A percentile compares a stretch with the other conserved stretches of the same genome.
phyloP scores from a whole-genome alignment of 2,797 vertebrate species.

The Anomalospiza imberbis region DNA sequence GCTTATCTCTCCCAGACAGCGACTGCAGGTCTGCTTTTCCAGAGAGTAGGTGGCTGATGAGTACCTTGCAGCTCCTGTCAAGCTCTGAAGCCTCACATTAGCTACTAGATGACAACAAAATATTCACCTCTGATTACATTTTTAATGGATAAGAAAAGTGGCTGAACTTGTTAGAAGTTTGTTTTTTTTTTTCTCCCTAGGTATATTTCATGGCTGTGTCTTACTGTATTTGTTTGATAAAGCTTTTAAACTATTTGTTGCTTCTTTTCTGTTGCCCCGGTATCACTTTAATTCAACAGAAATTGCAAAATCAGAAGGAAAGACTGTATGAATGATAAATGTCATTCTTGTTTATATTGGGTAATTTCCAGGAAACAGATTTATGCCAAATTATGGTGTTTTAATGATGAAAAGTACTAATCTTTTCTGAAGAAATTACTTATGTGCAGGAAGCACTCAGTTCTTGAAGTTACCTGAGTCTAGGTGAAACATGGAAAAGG shows the following conservation, averaged over 20 bases:
- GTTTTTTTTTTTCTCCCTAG: not conserved
- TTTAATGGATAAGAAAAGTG: not conserved
- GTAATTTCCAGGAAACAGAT: not conserved
- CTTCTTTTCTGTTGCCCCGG: not conserved
- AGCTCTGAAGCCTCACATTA: not conserved
- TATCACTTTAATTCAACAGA: not conserved
- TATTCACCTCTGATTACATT: not conserved
- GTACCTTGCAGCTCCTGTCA: not conserved
- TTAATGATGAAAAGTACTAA: not conserved
- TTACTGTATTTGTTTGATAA: not conserved
- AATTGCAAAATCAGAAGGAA: not conserved
- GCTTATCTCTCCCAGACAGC: not conserved
- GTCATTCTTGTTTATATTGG: not conserved
- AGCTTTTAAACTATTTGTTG: not conserved
- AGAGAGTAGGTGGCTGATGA: not conserved
- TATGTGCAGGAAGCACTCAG: not conserved
- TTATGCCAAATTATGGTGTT: not conserved
- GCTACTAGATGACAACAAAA: not conserved
- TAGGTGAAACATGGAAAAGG: not conserved
- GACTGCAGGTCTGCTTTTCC: not conserved
- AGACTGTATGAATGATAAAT: not conserved
- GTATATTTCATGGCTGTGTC: not conserved
- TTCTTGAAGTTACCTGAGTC: not conserved
- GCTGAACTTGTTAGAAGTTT: not conserved
- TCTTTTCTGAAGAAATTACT: not conserved